These are phyloP conservation scores for Anorthoa munda DNA, from an alignment of 2,888 invertebrate species.

Conservation along the genomic window DNA sequence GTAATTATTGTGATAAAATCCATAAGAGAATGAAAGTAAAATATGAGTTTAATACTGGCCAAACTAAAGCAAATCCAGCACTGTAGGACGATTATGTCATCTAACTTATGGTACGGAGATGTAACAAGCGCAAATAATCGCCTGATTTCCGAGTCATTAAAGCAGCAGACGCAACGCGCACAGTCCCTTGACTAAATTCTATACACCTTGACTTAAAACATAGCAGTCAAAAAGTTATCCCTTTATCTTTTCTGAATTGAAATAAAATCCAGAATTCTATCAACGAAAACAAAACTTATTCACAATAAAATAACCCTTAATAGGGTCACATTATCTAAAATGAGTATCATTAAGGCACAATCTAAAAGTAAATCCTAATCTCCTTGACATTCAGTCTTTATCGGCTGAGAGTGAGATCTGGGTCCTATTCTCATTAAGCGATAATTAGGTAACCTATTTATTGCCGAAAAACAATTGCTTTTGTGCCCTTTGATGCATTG, in stretches of 20 bases:
- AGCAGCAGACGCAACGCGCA: no score
- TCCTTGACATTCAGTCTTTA: slow-evolving; percentile 43
- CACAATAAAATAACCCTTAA: slow-evolving; percentile 46
- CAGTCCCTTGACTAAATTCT: no score
- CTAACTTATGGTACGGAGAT: no score
- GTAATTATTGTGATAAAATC: no score
- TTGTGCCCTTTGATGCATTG: slow-evolving; percentile 52
- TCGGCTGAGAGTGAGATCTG: slow-evolving; percentile 27
- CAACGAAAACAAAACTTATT: slow-evolving; percentile 39
- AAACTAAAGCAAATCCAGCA: no score
- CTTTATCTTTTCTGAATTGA: slow-evolving; percentile 17
- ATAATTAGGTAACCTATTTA: slow-evolving; percentile 54
- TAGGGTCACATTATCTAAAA: slow-evolving; percentile 51
- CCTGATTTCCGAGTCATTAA: no score
- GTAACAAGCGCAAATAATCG: no score
- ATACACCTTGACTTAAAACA: not conserved
- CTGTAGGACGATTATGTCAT: no score
- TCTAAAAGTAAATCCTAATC: slow-evolving; percentile 54
- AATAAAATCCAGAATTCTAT: slow-evolving; percentile 44
- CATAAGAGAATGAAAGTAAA: no score
- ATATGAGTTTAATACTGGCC: not conserved
- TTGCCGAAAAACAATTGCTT: slow-evolving; percentile 49
- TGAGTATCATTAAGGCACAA: slow-evolving; percentile 51
- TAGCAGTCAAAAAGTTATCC: not conserved
- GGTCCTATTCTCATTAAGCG: slow-evolving; percentile 41